Evolutionary conservation across 2,113 vertebrate genomes (phyloP).

Genomic region (Cnemophilus loriae): DNA sequence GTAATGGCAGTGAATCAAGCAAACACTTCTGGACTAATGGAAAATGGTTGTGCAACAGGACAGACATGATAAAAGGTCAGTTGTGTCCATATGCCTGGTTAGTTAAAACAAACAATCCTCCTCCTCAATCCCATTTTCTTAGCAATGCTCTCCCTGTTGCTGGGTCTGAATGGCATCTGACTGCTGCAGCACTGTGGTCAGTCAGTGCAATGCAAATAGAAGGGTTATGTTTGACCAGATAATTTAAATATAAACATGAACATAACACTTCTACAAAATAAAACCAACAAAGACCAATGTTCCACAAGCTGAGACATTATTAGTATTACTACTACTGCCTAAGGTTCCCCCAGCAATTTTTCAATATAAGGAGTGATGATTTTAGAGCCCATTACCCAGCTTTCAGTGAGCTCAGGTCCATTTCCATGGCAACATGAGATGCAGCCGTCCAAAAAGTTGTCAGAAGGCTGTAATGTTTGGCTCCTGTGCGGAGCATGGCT

Average conservation of each 20-base stretch:
- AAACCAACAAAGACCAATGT: not conserved
- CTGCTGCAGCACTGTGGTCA: not conserved
- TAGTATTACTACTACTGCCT: not conserved
- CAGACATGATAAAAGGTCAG: not conserved
- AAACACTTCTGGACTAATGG: not conserved
- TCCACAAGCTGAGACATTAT: not conserved
- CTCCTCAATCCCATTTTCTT: not conserved
- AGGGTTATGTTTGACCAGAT: not conserved
- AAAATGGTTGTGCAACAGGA: not conserved
- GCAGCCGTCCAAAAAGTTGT: not conserved
- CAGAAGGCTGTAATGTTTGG: not conserved
- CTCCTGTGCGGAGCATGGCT: not conserved
- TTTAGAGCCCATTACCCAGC: not conserved
- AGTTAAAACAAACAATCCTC: not conserved
- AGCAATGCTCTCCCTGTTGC: not conserved
- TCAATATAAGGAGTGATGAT: not conserved
- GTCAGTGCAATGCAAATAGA: not conserved
- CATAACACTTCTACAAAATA: not conserved
- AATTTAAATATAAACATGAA: not conserved
- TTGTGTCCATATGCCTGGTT: not conserved
- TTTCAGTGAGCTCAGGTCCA: not conserved
- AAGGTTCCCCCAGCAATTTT: not conserved
- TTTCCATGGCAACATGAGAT: slow-evolving; percentile 17
- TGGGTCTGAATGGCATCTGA: not conserved
- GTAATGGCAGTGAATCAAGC: not conserved